A percentile compares a stretch with the other conserved stretches of the same genome.
These are phyloP conservation scores for Cryptoblepharus egeriae DNA, from an alignment of 2,797 vertebrate genomes.

Conservation along the genomic window DNA sequence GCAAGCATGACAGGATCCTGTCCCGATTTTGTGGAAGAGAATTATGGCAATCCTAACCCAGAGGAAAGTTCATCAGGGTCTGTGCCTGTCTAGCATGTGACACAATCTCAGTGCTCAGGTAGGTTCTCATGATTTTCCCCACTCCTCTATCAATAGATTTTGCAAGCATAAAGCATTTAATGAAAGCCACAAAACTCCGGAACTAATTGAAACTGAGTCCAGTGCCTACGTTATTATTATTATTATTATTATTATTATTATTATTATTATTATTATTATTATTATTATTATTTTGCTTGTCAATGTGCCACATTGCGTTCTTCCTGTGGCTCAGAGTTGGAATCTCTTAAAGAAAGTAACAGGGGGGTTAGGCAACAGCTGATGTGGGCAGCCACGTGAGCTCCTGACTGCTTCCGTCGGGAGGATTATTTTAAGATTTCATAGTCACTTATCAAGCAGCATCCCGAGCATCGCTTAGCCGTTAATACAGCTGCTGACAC, in stretches of 20 bases:
- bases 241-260: no score
- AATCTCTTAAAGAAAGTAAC: background rate
- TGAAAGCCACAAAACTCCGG: background rate
- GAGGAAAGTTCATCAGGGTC: no score
- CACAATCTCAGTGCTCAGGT: no score
- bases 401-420: conserved; percentile 38
- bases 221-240: background rate
- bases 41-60: no score
- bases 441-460: conserved; percentile 58
- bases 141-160: background rate
- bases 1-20: no score
- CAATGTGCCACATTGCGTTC: background rate
- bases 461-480: conserved; percentile 51
- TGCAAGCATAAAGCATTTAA: background rate
- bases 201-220: background rate
- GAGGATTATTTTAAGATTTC: conserved; percentile 54
- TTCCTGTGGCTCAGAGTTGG: background rate
- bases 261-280: no score
- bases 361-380: background rate
- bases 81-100: no score
- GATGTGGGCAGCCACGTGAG: background rate
- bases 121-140: no score
- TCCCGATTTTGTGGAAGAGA: no score
- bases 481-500: conserved; percentile 54
- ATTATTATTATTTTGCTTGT: no score